Percentiles rank a stretch among this genome's conserved stretches.
phyloP scores from a whole-genome alignment of 2,113 vertebrate species.

The Sinocyclocheilus rhinocerous region DNA sequence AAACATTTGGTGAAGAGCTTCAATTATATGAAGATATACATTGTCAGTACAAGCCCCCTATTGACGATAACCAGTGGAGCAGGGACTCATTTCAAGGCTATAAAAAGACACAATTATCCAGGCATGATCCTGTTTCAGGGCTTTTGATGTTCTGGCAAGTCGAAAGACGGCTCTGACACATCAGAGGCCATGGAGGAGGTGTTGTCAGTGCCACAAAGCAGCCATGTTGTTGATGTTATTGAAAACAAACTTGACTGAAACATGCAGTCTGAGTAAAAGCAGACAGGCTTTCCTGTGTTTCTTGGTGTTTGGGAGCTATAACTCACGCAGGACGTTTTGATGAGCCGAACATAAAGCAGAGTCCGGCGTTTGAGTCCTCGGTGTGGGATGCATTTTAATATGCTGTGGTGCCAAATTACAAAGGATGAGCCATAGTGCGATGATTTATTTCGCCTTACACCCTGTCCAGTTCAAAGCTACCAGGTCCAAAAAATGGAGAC shows the following conservation, averaged over 20 bases:
- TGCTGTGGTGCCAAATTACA: conserved; percentile 54
- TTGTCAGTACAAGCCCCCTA: conserved; percentile 36
- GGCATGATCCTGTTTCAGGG: conserved; percentile 14
- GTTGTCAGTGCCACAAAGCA: conserved; percentile 37
- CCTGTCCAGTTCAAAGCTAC: conserved; percentile 47
- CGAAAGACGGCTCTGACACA: conserved; percentile 26
- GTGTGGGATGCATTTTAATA: conserved; percentile 44
- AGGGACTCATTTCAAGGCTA: conserved; percentile 35
- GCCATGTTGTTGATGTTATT: conserved; percentile 49
- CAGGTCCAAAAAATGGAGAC: conserved; percentile 37
- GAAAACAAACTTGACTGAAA: conserved; percentile 48
- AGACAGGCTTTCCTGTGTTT: conserved; percentile 44
- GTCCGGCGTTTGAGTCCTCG: conserved; percentile 21
- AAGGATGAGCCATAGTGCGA: conserved; percentile 38
- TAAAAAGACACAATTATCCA: conserved; percentile 45
- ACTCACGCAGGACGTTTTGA: conserved; percentile 55
- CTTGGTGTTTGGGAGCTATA: conserved; percentile 45
- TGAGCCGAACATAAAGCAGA: conserved; percentile 40
- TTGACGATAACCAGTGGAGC: conserved; percentile 33
- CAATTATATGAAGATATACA: conserved; percentile 52
- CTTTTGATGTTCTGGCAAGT: conserved; percentile 18
- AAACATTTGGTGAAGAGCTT: conserved; percentile 51
- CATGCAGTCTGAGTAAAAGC: conserved; percentile 49
- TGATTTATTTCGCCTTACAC: conserved; percentile 54
- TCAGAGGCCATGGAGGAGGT: conserved; percentile 45